Evolutionary conservation across 1,140 invertebrate species (phyloP).

Genomic region (Zaprionus kolodkinae): DNA sequence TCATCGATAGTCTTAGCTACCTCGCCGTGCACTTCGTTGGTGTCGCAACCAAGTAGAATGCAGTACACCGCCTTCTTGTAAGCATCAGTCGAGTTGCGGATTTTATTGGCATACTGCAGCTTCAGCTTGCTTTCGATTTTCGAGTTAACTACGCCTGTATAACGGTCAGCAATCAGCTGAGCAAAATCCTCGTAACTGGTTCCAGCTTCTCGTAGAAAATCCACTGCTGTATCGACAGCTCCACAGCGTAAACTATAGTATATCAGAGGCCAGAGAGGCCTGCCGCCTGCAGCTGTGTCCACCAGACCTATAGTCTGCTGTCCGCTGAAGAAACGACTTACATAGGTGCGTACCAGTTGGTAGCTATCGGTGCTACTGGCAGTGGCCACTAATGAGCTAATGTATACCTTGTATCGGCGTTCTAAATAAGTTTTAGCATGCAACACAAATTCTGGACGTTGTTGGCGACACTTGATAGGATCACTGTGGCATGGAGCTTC

Average conservation of each 20-base stretch:
- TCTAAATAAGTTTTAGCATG: conserved; percentile 94
- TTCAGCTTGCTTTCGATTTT: conserved; percentile 89
- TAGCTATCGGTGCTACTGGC: conserved; percentile 94
- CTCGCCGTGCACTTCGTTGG: conserved; percentile 93
- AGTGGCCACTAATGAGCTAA: conserved; percentile 91
- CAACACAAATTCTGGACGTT: conserved; percentile 88
- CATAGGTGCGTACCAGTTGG: conserved; percentile 92
- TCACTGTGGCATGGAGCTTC: conserved; percentile 86
- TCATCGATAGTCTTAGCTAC: conserved; percentile 97
- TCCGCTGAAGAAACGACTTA: conserved; percentile 87
- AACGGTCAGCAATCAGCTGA: conserved; percentile 86
- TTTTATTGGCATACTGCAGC: conserved; percentile 91
- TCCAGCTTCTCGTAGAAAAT: conserved; percentile 90
- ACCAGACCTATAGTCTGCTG: conserved; percentile 88
- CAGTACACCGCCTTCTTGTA: conserved; percentile 93
- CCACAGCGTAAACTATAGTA: conserved; percentile 96
- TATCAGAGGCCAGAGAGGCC: conserved; percentile 92
- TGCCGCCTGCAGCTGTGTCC: conserved; percentile 89
- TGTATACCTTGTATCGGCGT: conserved; percentile 93
- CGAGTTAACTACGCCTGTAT: conserved; percentile 85
- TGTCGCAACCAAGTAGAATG: conserved; percentile 94
- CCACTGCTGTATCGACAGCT: conserved; percentile 91
- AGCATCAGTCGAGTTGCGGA: conserved; percentile 91
- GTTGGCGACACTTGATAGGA: conserved; percentile 89
- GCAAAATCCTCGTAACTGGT: conserved; percentile 85